Conservation (phyloP, 1,140 invertebrate genomes). For the Sarcophaga peregrina region DNA sequence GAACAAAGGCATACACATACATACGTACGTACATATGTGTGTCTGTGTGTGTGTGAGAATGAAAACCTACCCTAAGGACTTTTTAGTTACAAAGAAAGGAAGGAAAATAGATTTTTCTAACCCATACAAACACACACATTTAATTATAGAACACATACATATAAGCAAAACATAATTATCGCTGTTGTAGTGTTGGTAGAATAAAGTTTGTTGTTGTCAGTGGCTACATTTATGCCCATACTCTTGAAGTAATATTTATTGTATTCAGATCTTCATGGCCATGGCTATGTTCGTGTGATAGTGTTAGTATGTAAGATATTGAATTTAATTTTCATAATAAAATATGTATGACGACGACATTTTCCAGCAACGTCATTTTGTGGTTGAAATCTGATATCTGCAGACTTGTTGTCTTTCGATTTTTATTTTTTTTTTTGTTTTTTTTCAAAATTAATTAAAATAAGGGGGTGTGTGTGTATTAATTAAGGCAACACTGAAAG, state of each 20-base stretch:
- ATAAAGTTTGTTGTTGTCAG: neutral
- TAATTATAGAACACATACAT: neutral
- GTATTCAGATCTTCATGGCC: too few species aligned
- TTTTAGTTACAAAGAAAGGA: slow-evolving; percentile 24
- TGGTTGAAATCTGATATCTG: slow-evolving; percentile 10
- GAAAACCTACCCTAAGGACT: slow-evolving; percentile 39
- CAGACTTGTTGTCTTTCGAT: neutral
- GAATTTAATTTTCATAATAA: neutral
- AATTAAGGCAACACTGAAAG: neutral
- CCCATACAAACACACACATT: neutral
- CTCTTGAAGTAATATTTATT: neutral
- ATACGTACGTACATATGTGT: neutral
- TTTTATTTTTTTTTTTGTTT: neutral
- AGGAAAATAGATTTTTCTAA: neutral
- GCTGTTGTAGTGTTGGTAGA: neutral
- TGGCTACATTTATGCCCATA: neutral
- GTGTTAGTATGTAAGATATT: neutral
- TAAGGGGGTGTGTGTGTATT: neutral
- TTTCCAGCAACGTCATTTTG: neutral
- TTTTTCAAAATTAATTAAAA: neutral
- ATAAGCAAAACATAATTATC: neutral
- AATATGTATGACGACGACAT: neutral
- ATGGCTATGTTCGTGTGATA: neutral
- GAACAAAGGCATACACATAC: neutral
- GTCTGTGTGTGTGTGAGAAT: neutral